These are phyloP conservation scores for Autographa pulchrina DNA, from an alignment of 2,888 invertebrate genomes.

Conservation along the genomic window DNA sequence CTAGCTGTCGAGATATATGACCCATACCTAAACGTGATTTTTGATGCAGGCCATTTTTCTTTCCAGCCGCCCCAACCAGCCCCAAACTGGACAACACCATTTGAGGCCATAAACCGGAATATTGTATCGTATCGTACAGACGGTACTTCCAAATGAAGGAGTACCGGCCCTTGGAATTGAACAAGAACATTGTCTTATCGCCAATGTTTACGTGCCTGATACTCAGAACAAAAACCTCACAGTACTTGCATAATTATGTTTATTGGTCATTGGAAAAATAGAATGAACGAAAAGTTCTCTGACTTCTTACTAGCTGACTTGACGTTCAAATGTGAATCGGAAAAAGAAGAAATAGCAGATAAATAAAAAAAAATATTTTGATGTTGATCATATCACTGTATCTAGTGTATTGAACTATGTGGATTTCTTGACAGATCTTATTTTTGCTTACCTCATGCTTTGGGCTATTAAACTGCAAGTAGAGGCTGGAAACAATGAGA, in stretches of 20 bases:
- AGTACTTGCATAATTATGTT: too few relatives aligned
- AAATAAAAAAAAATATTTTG: slow-evolving; percentile 68
- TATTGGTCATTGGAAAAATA: slow-evolving; percentile 66
- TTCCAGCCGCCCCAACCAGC: slow-evolving; percentile 68
- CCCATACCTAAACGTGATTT: too few relatives aligned
- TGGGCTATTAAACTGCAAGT: slow-evolving; percentile 58
- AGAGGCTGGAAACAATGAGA: slow-evolving; percentile 60
- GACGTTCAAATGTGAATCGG: slow-evolving; percentile 57
- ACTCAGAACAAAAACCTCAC: slow-evolving; percentile 64
- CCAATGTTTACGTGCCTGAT: slow-evolving; percentile 71
- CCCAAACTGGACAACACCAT: slow-evolving; percentile 59
- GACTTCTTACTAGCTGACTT: slow-evolving; percentile 74
- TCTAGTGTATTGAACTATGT: slow-evolving; percentile 60
- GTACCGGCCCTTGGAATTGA: background rate
- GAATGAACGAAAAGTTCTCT: slow-evolving; percentile 73
- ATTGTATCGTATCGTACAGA: slow-evolving; percentile 63
- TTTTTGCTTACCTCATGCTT: slow-evolving; percentile 59
- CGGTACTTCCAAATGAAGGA: background rate
- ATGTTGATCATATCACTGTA: slow-evolving; percentile 52
- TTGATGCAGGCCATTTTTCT: background rate
- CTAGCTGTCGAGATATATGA: background rate
- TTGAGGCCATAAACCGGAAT: slow-evolving; percentile 50
- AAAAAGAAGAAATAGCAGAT: slow-evolving; percentile 63
- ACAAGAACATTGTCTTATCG: background rate
- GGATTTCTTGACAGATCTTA: slow-evolving; percentile 66